phyloP scores from a whole-genome alignment of 2,888 invertebrate species.

The Callimorpha dominula region DNA sequence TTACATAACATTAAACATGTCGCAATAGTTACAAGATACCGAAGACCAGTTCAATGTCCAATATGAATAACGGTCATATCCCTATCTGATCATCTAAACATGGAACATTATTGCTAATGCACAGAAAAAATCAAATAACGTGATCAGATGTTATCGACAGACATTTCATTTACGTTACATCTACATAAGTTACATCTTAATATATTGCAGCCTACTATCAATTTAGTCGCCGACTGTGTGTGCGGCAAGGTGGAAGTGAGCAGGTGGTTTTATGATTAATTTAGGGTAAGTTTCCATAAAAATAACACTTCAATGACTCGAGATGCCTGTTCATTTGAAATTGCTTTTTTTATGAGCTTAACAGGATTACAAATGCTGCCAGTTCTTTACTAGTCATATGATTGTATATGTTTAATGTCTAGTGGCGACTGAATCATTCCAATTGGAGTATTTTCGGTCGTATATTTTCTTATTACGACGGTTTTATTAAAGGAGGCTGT shows the following conservation, averaged over 20 bases:
- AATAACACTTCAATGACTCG: slow-evolving; percentile 9
- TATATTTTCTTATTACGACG: slow-evolving; percentile 58
- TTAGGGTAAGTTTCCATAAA: slow-evolving; percentile 9
- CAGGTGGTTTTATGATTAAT: slow-evolving; percentile 6
- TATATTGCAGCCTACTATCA: slow-evolving; percentile 24
- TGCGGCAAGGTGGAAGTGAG: background rate
- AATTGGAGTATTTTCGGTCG: slow-evolving; percentile 52
- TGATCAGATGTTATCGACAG: slow-evolving; percentile 59
- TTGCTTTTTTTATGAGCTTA: slow-evolving; percentile 11
- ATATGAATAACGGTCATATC: slow-evolving; percentile 42
- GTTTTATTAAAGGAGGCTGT: slow-evolving; percentile 61
- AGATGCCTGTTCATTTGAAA: background rate
- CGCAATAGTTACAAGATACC: slow-evolving; percentile 12
- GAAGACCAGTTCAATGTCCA: slow-evolving; percentile 38
- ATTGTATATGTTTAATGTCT: slow-evolving; percentile 43
- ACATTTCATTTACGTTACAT: slow-evolving; percentile 51
- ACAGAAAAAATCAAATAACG: slow-evolving; percentile 39
- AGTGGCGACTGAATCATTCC: slow-evolving; percentile 55
- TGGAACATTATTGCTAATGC: background rate
- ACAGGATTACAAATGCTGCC: background rate
- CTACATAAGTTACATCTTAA: slow-evolving; percentile 30
- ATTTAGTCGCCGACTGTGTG: slow-evolving; percentile 11
- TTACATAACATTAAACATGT: slow-evolving; percentile 16
- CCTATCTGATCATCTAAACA: slow-evolving; percentile 40
- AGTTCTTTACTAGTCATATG: slow-evolving; percentile 31